Conservation (phyloP, 2,797 vertebrate genomes). For the Apogon talboti region DNA sequence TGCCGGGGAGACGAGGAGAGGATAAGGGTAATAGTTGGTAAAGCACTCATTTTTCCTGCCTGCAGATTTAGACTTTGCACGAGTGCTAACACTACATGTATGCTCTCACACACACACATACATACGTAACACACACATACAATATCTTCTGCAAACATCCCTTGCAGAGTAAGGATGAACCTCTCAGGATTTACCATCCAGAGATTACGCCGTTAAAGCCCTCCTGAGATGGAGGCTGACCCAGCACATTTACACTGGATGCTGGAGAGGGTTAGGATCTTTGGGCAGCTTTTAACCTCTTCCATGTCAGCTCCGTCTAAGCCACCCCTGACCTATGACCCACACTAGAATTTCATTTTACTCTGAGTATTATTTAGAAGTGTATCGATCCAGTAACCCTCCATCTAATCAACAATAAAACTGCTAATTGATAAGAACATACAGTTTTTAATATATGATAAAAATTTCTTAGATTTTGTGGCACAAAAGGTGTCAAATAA, state of each 20-base stretch:
- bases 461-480: no score
- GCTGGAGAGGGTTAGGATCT: slow-evolving; percentile 34
- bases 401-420: no score
- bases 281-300: slow-evolving; percentile 31
- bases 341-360: background rate
- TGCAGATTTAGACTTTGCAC: slow-evolving; percentile 20
- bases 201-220: slow-evolving; percentile 59
- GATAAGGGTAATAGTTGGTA: slow-evolving; percentile 40
- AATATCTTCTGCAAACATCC: slow-evolving; percentile 45
- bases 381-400: no score
- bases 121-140: slow-evolving; percentile 4
- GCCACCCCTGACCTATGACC: slow-evolving; percentile 29
- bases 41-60: slow-evolving; percentile 37
- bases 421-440: no score
- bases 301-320: slow-evolving; percentile 21
- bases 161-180: slow-evolving; percentile 45
- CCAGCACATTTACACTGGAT: slow-evolving; percentile 36
- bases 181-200: slow-evolving; percentile 50
- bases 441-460: no score
- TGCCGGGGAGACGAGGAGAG: slow-evolving; percentile 31
- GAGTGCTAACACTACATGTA: slow-evolving; percentile 23
- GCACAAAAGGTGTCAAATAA: no score
- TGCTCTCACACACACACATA: background rate
- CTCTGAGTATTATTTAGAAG: no score
- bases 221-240: slow-evolving; percentile 62